Percentiles rank a stretch among this genome's conserved stretches.
These are phyloP conservation scores for Peromyscus attwateri DNA, from an alignment of 2,797 vertebrate genomes.

Conservation along the genomic window DNA sequence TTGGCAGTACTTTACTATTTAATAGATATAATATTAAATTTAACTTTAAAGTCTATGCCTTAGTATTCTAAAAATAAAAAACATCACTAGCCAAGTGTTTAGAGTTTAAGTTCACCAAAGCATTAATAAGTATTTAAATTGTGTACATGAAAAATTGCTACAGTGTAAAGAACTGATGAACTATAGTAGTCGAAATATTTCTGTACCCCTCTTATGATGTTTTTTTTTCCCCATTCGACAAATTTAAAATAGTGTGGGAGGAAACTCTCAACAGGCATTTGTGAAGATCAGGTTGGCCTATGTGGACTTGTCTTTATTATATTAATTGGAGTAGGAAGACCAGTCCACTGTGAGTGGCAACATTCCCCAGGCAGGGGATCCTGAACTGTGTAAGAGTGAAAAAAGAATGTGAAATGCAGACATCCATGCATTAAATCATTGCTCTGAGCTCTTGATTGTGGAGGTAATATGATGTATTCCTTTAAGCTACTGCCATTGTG, in stretches of 20 bases:
- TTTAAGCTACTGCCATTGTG: neutral
- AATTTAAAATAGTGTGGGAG: neutral
- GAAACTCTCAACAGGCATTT: neutral
- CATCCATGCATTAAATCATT: neutral
- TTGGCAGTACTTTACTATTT: neutral
- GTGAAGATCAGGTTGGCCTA: neutral
- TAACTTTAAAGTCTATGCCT: neutral
- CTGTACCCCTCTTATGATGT: neutral
- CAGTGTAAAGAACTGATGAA: neutral
- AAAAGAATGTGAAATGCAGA: neutral
- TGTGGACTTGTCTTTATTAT: neutral
- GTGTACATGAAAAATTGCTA: neutral
- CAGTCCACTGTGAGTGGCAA: neutral
- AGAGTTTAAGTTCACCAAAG: neutral
- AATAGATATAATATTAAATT: neutral
- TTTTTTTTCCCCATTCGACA: neutral
- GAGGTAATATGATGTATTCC: neutral
- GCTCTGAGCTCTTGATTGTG: neutral
- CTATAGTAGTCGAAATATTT: neutral
- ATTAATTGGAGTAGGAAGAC: neutral
- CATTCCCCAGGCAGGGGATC: too few relatives aligned
- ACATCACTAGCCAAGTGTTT: neutral
- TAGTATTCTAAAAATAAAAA: neutral
- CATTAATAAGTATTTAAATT: neutral
- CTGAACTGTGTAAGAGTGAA: neutral